Conservation (phyloP, 2,888 invertebrate species). For the Drosophila nr. perissopoda region DNA sequence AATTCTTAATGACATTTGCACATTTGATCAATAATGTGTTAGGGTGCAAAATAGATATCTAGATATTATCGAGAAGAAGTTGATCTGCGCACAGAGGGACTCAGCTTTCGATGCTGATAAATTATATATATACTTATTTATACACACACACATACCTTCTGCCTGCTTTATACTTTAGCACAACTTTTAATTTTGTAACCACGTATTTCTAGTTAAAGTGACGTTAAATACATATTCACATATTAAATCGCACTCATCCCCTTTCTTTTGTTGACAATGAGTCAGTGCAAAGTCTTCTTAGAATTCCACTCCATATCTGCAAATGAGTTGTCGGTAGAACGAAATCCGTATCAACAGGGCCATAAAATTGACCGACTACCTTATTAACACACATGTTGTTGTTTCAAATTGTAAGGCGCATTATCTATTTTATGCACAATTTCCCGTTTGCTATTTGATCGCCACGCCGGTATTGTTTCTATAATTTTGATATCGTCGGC, state of each 20-base stretch:
- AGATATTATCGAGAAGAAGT: background rate
- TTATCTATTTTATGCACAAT: slow-evolving; percentile 78
- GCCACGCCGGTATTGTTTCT: slow-evolving; percentile 21
- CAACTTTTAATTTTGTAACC: background rate
- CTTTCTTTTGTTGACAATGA: background rate
- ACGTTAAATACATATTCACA: background rate
- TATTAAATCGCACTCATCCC: background rate
- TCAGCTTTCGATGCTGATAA: background rate
- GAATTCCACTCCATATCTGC: slow-evolving; percentile 47
- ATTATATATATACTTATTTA: background rate
- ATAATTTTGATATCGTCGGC: slow-evolving; percentile 24
- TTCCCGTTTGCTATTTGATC: slow-evolving; percentile 70
- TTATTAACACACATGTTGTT: slow-evolving; percentile 60
- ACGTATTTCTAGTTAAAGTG: background rate
- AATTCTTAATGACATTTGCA: background rate
- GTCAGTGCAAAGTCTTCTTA: slow-evolving; percentile 28
- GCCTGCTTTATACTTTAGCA: background rate
- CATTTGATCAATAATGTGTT: background rate
- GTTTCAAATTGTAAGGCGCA: slow-evolving; percentile 56
- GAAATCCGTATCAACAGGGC: slow-evolving; percentile 38
- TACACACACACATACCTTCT: background rate
- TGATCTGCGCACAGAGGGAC: background rate
- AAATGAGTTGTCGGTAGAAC: slow-evolving; percentile 12
- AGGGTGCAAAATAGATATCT: background rate
- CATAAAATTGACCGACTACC: slow-evolving; percentile 65